Evolutionary conservation across 1,140 invertebrate genomes (phyloP), one percentile per base, ranked within the genome.

Genomic region (Drosophila neocordata): DNA sequence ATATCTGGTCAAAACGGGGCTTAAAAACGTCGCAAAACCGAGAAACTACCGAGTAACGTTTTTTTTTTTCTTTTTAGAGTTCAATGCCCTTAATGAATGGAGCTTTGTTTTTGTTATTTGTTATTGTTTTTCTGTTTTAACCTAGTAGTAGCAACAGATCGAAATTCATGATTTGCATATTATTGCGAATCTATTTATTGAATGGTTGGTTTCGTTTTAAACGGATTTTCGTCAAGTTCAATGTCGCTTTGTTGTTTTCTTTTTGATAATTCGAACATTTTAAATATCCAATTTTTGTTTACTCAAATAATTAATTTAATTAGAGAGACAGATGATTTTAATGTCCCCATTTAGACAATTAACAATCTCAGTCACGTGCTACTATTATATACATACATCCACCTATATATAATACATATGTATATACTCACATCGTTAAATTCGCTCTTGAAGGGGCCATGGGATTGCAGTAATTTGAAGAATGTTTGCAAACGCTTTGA

Each of bases 361-460:
- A 31, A 5, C 1, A 31, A 31, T 31, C 27, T 48, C 13, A 22
- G 60, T 58, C 70, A 71, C 58, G 22, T 22, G 35, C 18, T 60
- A 35, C 3, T 7, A 12, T 2, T 41, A 15, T 15, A 62, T 67
- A 31, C 27, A 31, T 24, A 52, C 37, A 35, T 53, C 56, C 38
- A 55, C 37, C 22, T 24, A 4, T 24, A 24, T 24, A 24, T 24
- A 24, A 4, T 24, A n/a, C 2, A 24, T 24, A 24, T 24, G 55
- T 56, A 37, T 35, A 15, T 65, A 94, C 94, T 94, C 90, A 95
- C 94, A 80, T 95, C 94, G 62, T 92, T 92, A 60, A 95, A 90
- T 69, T 94, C 94, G 87, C 94, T 95, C 61, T 91, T 92, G 74
- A 95, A 94, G n/a, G 93, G 92, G 51, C 94, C 93, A 74, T 95